phyloP scores from a whole-genome alignment of 2,888 invertebrate genomes.

The Melanostoma mellinum region DNA sequence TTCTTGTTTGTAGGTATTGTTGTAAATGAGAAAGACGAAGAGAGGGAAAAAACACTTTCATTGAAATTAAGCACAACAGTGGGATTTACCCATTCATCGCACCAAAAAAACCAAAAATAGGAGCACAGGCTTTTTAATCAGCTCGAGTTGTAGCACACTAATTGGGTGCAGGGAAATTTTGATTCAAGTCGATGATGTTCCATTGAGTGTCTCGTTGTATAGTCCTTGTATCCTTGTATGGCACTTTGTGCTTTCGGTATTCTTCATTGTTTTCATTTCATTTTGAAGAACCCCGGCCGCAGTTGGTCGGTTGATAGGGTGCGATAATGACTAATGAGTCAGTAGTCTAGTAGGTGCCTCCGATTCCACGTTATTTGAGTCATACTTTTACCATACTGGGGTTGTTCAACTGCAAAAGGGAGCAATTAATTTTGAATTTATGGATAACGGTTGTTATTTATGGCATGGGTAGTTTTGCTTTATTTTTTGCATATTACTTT shows the following conservation, averaged over 20 bases:
- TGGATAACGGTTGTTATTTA: too few relatives aligned
- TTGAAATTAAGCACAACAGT: not conserved
- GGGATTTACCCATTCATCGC: not conserved
- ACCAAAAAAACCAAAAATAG: not conserved
- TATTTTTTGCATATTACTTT: too few relatives aligned
- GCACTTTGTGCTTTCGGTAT: not conserved
- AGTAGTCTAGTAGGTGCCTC: not conserved
- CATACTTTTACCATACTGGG: too few relatives aligned
- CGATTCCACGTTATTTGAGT: too few relatives aligned
- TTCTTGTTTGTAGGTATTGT: not conserved
- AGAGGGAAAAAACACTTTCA: not conserved
- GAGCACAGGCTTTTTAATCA: not conserved
- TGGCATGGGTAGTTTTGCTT: too few relatives aligned
- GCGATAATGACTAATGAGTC: not conserved
- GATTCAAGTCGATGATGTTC: constrained; percentile 27
- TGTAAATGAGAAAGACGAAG: not conserved
- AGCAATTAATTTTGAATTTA: too few relatives aligned
- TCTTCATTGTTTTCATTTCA: constrained; percentile 5
- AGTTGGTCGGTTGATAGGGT: not conserved
- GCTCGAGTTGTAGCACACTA: constrained; percentile 25
- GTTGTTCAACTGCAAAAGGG: too few relatives aligned
- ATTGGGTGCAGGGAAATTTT: constrained; percentile 37
- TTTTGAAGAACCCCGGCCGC: not conserved
- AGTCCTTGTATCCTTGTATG: constrained; percentile 15
- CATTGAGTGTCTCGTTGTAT: constrained; percentile 25